Evolutionary conservation across 2,888 invertebrate species (phyloP).

Genomic region (Mycogona germanica): DNA sequence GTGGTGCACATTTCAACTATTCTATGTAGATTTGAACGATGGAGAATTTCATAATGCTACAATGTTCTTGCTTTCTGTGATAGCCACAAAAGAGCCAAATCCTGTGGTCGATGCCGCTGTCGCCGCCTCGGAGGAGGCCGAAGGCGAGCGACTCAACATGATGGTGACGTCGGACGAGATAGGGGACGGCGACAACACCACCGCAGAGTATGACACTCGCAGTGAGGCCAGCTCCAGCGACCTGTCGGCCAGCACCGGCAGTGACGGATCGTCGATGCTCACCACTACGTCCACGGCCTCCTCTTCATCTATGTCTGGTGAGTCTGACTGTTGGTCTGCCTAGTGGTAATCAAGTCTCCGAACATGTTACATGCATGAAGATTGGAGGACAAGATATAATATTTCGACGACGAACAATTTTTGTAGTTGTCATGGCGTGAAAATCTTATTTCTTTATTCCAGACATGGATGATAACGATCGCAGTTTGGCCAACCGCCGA

Average conservation of each 20-base stretch:
- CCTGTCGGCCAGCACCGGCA: constrained; percentile 45
- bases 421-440: not conserved
- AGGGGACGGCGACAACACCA: constrained; percentile 14
- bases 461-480: not conserved
- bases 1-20: not conserved
- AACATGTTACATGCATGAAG: not conserved
- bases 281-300: constrained; percentile 54
- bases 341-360: not conserved
- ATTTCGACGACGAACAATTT: not conserved
- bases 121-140: not conserved
- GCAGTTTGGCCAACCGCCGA: not conserved
- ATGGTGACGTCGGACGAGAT: constrained; percentile 3
- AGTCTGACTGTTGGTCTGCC: not conserved
- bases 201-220: constrained; percentile 54
- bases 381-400: not conserved
- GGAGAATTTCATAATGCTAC: too few species aligned
- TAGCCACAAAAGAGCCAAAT: not conserved
- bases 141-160: constrained; percentile 2
- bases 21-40: too few species aligned
- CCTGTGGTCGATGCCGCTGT: not conserved
- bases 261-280: constrained; percentile 63
- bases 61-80: too few species aligned
- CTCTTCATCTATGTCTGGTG: constrained; percentile 19
- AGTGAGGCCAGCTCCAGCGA: constrained; percentile 80
- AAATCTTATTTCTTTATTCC: not conserved